Evolutionary conservation across 1,140 invertebrate genomes (phyloP).

Genomic region (Papilio aristodemus): DNA sequence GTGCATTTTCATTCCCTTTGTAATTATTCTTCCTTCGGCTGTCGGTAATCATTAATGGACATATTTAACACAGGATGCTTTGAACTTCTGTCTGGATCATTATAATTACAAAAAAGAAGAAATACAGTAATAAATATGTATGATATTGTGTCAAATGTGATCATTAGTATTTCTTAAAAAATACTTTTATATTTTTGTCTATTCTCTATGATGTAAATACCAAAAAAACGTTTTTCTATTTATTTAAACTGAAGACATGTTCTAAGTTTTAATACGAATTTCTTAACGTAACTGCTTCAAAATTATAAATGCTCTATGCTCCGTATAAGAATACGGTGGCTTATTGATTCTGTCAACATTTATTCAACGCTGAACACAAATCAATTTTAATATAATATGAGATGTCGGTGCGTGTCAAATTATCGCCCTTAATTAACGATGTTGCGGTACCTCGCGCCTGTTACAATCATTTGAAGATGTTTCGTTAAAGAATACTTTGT

Average conservation of each 20-base stretch:
- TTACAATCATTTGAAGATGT: slow-evolving; percentile 44
- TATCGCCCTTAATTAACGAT: slow-evolving; percentile 71
- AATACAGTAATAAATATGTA: neutral
- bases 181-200: no score
- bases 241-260: neutral
- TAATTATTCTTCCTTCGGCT: slow-evolving; percentile 66
- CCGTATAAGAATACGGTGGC: slow-evolving; percentile 64
- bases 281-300: no score
- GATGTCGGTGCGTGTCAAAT: slow-evolving; percentile 77
- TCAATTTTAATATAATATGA: slow-evolving; percentile 78
- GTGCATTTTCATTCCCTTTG: slow-evolving; percentile 68
- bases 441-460: slow-evolving; percentile 60
- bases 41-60: slow-evolving; percentile 49
- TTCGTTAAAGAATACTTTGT: slow-evolving; percentile 11
- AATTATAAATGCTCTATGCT: neutral
- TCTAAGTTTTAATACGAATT: no score
- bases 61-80: slow-evolving; percentile 32
- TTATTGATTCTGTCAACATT: slow-evolving; percentile 80
- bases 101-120: slow-evolving; percentile 24
- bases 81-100: slow-evolving; percentile 26
- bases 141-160: neutral
- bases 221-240: neutral
- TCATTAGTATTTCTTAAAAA: neutral
- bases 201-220: neutral
- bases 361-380: slow-evolving; percentile 78